Evolutionary conservation across 2,797 vertebrate species (phyloP).

Genomic region (Tamandua tetradactyla): DNA sequence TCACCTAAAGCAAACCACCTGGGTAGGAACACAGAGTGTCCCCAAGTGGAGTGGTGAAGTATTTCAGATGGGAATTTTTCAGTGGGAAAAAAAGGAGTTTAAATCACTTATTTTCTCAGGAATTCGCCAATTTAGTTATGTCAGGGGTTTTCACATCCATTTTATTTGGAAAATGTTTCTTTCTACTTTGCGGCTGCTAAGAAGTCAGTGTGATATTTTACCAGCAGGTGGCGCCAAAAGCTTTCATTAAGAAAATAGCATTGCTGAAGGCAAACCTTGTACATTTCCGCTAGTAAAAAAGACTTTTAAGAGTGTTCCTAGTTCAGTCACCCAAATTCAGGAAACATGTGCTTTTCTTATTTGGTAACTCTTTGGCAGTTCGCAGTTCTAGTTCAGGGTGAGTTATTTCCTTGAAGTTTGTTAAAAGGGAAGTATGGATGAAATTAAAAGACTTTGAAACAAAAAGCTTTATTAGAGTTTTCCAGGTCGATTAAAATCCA

Average conservation of each 20-base stretch:
- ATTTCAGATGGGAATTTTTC: not conserved
- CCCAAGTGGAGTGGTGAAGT: not conserved
- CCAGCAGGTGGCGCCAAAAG: slow-evolving; percentile 80
- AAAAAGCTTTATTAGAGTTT: slow-evolving; percentile 47
- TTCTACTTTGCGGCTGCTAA: not conserved
- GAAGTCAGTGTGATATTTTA: not conserved
- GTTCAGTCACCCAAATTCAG: slow-evolving; percentile 46
- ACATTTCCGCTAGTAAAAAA: not conserved
- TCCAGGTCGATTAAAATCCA: slow-evolving; percentile 33
- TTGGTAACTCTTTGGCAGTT: slow-evolving; percentile 39
- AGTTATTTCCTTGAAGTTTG: slow-evolving; percentile 64
- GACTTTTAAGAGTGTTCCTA: not conserved
- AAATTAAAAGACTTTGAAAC: slow-evolving; percentile 49
- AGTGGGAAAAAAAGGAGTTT: not conserved
- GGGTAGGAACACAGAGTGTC: not conserved
- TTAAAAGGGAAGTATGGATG: slow-evolving; percentile 59
- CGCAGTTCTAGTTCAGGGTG: not conserved
- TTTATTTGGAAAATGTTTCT: not conserved
- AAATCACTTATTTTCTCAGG: not conserved
- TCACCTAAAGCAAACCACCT: not conserved
- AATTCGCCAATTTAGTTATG: not conserved
- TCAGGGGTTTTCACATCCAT: not conserved
- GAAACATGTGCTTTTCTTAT: slow-evolving; percentile 51
- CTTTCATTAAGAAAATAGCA: slow-evolving; percentile 53
- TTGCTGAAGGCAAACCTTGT: not conserved